Percentiles rank a stretch among this genome's conserved stretches.
These are phyloP conservation scores for Muscicapa adusta DNA, from an alignment of 2,113 vertebrate species.

Conservation along the genomic window DNA sequence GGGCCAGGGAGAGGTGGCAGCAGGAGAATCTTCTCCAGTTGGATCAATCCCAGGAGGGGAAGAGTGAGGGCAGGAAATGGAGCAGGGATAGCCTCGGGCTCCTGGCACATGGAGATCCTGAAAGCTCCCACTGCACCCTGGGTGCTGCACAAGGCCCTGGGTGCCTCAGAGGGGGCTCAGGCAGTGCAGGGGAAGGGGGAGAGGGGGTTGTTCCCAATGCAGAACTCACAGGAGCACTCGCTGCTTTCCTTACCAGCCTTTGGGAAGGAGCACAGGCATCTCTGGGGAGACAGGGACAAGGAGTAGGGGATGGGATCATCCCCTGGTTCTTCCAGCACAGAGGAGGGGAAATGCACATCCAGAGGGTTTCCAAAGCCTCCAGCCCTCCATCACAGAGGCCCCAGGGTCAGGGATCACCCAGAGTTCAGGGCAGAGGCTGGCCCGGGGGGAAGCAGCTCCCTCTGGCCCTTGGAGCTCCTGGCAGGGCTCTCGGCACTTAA, in stretches of 20 bases:
- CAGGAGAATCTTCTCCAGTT: background rate
- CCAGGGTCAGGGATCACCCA: background rate
- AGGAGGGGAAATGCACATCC: background rate
- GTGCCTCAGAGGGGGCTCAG: background rate
- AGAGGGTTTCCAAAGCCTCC: background rate
- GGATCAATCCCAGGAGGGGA: background rate
- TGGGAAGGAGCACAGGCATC: rapidly evolving
- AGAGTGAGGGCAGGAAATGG: background rate
- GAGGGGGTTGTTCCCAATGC: background rate
- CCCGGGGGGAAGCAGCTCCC: background rate
- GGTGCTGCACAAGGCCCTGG: rapidly evolving
- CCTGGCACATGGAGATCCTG: rapidly evolving
- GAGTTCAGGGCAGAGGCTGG: background rate
- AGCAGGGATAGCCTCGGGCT: background rate
- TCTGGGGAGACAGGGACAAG: background rate
- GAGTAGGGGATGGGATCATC: rapidly evolving
- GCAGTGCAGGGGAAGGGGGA: background rate
- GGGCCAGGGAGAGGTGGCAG: background rate
- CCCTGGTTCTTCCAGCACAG: background rate
- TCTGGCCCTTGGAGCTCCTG: background rate
- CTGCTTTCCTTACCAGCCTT: background rate
- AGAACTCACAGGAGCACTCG: rapidly evolving
- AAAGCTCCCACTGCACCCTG: background rate
- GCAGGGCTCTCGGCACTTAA: rapidly evolving
- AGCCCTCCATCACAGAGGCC: background rate